Evolutionary conservation across 2,113 vertebrate species (phyloP).

Genomic region (Brachyhypopomus gauderio): DNA sequence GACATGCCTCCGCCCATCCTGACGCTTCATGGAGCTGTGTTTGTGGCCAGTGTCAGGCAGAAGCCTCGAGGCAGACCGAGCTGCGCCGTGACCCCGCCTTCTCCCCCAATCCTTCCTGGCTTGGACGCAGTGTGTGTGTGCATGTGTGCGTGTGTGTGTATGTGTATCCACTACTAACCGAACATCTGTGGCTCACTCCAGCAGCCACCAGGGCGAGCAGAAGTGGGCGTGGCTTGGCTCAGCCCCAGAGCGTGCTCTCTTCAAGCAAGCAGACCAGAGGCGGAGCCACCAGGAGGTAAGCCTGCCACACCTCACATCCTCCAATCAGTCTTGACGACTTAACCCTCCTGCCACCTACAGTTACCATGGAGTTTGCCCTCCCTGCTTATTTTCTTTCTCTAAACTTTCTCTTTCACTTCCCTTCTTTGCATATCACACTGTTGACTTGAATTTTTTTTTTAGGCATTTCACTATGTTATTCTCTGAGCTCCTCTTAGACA

Average conservation of each 20-base stretch:
- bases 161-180: neutral
- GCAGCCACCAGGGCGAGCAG: slow-evolving; percentile 56
- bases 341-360: too few species aligned
- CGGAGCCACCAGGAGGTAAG: slow-evolving; percentile 70
- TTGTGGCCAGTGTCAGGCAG: neutral
- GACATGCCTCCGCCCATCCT: slow-evolving; percentile 1
- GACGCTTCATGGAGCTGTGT: slow-evolving; percentile 31
- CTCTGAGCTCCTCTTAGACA: too few species aligned
- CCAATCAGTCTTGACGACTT: too few species aligned
- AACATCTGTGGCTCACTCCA: slow-evolving; percentile 53
- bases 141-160: neutral
- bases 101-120: neutral
- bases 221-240: slow-evolving; percentile 57
- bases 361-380: too few species aligned
- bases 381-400: too few species aligned
- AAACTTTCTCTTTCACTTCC: neutral
- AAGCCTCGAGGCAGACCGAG: neutral
- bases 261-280: slow-evolving; percentile 55
- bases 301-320: neutral
- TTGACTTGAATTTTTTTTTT: too few species aligned
- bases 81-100: neutral
- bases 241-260: slow-evolving; percentile 53
- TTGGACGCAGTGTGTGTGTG: neutral
- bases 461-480: too few species aligned
- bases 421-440: too few species aligned